phyloP scores from a whole-genome alignment of 2,113 vertebrate genomes.

The Cinclus mexicanus region DNA sequence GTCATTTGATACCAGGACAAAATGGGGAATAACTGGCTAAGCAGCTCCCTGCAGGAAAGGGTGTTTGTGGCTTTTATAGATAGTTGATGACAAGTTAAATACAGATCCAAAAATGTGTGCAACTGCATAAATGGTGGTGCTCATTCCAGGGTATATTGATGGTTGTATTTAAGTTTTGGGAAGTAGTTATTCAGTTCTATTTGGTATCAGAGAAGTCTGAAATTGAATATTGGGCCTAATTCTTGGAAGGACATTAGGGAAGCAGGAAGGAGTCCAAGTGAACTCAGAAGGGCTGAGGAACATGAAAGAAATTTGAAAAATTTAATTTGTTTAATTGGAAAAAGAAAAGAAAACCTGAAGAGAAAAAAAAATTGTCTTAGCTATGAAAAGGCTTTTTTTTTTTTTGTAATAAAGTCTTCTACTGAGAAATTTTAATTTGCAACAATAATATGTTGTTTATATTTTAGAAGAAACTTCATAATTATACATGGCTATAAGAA shows the following conservation, averaged over 20 bases:
- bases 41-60: neutral
- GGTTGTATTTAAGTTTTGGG: neutral
- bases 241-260: neutral
- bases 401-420: neutral
- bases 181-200: neutral
- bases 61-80: neutral
- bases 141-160: neutral
- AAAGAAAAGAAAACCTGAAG: neutral
- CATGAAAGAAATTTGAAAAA: neutral
- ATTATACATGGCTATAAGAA: neutral
- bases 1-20: neutral
- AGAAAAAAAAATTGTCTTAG: neutral
- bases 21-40: neutral
- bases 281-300: neutral
- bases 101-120: neutral
- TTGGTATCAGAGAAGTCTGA: neutral
- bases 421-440: neutral
- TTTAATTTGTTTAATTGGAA: neutral
- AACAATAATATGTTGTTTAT: neutral
- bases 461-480: neutral
- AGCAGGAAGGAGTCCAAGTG: neutral
- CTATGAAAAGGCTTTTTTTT: neutral
- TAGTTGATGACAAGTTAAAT: slow-evolving; percentile 12
- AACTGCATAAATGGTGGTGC: neutral
- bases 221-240: neutral